phyloP scores from a whole-genome alignment of 1,140 invertebrate species.

The Macrobrachium nipponense region DNA sequence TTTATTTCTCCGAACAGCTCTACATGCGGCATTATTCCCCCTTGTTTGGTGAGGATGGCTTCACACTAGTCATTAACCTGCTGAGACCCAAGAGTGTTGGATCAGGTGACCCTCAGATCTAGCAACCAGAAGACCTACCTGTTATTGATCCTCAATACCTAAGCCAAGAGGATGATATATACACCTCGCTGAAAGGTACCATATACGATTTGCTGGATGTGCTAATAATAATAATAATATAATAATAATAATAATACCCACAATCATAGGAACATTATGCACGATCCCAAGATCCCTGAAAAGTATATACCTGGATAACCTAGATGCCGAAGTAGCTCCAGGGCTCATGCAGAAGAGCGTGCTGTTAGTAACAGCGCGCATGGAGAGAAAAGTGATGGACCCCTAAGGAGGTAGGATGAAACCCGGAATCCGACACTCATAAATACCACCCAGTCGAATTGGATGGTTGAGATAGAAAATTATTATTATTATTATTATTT shows the following conservation, averaged over 20 bases:
- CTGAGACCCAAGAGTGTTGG: constrained; percentile 82
- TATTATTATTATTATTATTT: no score
- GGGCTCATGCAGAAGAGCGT: no score
- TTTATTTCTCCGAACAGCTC: neutral
- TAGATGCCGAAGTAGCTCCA: no score
- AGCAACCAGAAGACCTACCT: constrained; percentile 80
- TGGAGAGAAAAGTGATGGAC: no score
- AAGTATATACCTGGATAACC: no score
- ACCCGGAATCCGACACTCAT: no score
- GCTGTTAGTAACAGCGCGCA: no score
- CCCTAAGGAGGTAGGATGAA: no score
- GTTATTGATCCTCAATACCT: constrained; percentile 82
- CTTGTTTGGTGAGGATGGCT: constrained; percentile 36
- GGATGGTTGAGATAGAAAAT: no score
- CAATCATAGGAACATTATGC: no score
- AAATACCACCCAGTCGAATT: no score
- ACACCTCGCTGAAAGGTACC: constrained; percentile 30
- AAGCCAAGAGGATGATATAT: constrained; percentile 66
- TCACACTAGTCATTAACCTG: constrained; percentile 72
- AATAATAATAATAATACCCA: constrained; percentile 3
- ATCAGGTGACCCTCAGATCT: constrained; percentile 75
- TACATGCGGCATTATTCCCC: constrained; percentile 20
- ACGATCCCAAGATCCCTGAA: no score
- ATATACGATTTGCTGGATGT: neutral
- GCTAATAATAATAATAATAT: neutral